These are phyloP conservation scores for Aporophyla nigra DNA, from an alignment of 2,888 invertebrate genomes.

Conservation along the genomic window DNA sequence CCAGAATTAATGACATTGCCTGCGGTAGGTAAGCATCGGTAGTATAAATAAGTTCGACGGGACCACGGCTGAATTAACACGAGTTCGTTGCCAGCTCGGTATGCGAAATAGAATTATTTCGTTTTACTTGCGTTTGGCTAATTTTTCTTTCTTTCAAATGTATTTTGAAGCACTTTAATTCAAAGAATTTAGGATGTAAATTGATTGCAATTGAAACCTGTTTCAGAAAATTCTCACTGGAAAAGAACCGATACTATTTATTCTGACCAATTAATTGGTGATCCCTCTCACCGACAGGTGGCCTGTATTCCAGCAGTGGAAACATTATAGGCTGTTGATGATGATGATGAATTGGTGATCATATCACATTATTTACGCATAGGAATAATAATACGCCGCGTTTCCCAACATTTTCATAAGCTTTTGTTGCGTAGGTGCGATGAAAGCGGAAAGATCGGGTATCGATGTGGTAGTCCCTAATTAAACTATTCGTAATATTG, in stretches of 20 bases:
- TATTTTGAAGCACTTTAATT: slow-evolving; percentile 1
- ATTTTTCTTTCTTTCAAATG: slow-evolving; percentile 25
- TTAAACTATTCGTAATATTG: slow-evolving; percentile 11
- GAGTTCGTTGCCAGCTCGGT: slow-evolving; percentile 48
- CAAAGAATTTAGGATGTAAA: background rate
- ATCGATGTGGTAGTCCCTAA: background rate
- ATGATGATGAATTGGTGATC: no score
- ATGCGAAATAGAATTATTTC: slow-evolving; percentile 62
- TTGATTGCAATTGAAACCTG: background rate
- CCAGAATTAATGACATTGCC: slow-evolving; percentile 60
- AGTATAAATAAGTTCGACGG: slow-evolving; percentile 67
- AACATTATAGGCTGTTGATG: no score
- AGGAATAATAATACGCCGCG: background rate
- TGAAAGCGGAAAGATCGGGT: background rate
- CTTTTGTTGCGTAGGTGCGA: background rate
- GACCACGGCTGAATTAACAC: slow-evolving; percentile 66
- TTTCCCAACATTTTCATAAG: background rate
- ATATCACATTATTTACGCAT: no score
- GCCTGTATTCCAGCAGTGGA: no score
- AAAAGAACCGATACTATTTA: background rate
- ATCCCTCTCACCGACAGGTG: no score
- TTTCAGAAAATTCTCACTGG: background rate
- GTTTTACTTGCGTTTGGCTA: slow-evolving; percentile 37
- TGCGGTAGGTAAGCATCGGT: slow-evolving; percentile 45
- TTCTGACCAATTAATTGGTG: background rate